These are phyloP conservation scores for Acronicta psi DNA, from an alignment of 2,888 invertebrate species.

Conservation along the genomic window DNA sequence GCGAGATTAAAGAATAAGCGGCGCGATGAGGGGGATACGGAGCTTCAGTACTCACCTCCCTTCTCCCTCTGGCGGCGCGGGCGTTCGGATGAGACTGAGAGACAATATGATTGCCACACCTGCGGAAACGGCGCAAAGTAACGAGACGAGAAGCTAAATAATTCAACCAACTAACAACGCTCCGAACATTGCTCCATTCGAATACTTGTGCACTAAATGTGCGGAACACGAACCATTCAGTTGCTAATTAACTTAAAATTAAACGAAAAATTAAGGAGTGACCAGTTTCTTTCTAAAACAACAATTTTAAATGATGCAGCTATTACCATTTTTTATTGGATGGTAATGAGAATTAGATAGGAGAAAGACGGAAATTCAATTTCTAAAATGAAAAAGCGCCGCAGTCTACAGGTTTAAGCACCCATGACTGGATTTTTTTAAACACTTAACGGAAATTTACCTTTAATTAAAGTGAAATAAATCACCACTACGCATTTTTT, in stretches of 20 bases:
- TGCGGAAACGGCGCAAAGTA: slow-evolving; percentile 87
- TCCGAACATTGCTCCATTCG: slow-evolving; percentile 69
- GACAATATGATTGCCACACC: slow-evolving; percentile 89
- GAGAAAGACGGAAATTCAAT: slow-evolving; percentile 35
- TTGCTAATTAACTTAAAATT: slow-evolving; percentile 49
- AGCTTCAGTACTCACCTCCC: slow-evolving; percentile 35
- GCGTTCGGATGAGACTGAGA: slow-evolving; percentile 70
- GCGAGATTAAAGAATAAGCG: slow-evolving; percentile 88
- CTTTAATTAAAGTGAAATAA: background rate
- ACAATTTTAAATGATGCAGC: slow-evolving; percentile 23
- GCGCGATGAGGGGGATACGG: slow-evolving; percentile 69
- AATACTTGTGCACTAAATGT: slow-evolving; percentile 46
- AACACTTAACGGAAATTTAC: background rate
- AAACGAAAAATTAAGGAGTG: slow-evolving; percentile 31
- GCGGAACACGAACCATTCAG: slow-evolving; percentile 45
- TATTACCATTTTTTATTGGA: slow-evolving; percentile 41
- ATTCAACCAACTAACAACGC: slow-evolving; percentile 80
- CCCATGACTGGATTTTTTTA: slow-evolving; percentile 26
- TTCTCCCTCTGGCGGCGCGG: slow-evolving; percentile 45
- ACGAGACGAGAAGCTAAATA: slow-evolving; percentile 87
- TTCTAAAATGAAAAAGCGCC: slow-evolving; percentile 5
- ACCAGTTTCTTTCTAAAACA: slow-evolving; percentile 27
- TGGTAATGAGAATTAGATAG: slow-evolving; percentile 43
- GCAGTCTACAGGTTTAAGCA: slow-evolving; percentile 20
- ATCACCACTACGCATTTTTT: background rate